Evolutionary conservation across 2,797 vertebrate genomes (phyloP).

Genomic region (Eutrigla gurnardus): DNA sequence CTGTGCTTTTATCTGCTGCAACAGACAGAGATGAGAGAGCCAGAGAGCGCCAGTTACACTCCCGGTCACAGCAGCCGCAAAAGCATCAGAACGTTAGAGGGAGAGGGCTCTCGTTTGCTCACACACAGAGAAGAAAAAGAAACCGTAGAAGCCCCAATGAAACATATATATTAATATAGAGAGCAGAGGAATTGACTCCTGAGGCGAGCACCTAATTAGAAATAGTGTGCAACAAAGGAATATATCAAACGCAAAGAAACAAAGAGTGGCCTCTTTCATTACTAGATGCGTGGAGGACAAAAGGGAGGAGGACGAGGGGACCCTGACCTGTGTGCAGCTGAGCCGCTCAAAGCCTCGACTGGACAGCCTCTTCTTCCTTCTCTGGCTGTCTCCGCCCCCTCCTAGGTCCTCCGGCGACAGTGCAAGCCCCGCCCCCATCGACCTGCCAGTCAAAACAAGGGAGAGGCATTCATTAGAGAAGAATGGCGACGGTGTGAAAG

Average conservation of each 20-base stretch:
- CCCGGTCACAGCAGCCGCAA: conserved; percentile 58
- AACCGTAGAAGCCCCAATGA: conserved; percentile 50
- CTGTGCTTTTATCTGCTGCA: conserved; percentile 86
- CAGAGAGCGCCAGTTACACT: conserved; percentile 62
- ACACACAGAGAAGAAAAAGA: conserved; percentile 55
- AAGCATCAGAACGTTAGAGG: conserved; percentile 58
- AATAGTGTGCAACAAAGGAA: conserved; percentile 67
- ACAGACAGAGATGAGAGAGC: conserved; percentile 67
- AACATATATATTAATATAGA: conserved; percentile 67
- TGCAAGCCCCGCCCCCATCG: conserved; percentile 87
- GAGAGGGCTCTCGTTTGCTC: conserved; percentile 58
- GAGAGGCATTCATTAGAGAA: conserved; percentile 73
- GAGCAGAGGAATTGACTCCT: conserved; percentile 65
- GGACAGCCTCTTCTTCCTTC: conserved; percentile 89
- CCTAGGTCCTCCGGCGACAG: conserved; percentile 88
- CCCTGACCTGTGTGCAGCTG: conserved; percentile 86
- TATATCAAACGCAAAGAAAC: conserved; percentile 66
- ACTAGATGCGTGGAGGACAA: conserved; percentile 54
- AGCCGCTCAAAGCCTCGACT: conserved; percentile 84
- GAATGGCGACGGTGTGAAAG: conserved; percentile 59
- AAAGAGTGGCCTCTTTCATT: conserved; percentile 65
- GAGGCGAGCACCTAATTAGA: conserved; percentile 71
- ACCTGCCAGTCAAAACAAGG: conserved; percentile 85
- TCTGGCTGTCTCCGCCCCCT: conserved; percentile 83
- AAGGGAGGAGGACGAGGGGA: conserved; percentile 49